Conservation (phyloP, 2,113 vertebrate species). For the Phylloscopus trochilus region DNA sequence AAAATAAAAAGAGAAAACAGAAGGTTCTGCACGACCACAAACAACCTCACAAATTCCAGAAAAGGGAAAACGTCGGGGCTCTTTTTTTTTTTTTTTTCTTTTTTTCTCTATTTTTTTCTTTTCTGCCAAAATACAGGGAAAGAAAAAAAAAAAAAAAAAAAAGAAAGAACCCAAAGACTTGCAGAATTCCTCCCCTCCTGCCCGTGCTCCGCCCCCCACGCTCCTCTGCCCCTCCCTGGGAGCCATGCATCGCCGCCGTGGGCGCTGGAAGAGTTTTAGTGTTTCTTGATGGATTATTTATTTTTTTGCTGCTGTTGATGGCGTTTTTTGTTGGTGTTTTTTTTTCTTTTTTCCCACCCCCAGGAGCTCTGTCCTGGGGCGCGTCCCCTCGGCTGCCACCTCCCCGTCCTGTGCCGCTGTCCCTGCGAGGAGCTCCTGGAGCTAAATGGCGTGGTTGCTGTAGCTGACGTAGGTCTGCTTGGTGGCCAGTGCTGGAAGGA, state of each 20-base stretch:
- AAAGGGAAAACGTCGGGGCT: constrained; percentile 41
- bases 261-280: not conserved
- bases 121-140: constrained; percentile 34
- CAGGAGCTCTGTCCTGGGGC: not conserved
- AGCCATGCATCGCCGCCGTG: constrained; percentile 6
- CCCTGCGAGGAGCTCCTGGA: constrained; percentile 2
- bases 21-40: constrained; percentile 77
- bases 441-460: constrained; percentile 94
- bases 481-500: constrained; percentile 84
- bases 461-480: constrained; percentile 97
- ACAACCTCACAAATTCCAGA: constrained; percentile 80
- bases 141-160: not conserved
- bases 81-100: not conserved
- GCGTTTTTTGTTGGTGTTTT: not conserved
- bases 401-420: not conserved
- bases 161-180: not conserved
- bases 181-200: constrained; percentile 7
- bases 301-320: constrained; percentile 41
- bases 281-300: not conserved
- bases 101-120: not conserved
- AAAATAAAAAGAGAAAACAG: not conserved
- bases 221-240: constrained; percentile 59
- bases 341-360: not conserved
- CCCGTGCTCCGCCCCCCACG: not conserved
- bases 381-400: not conserved